phyloP scores from a whole-genome alignment of 2,113 vertebrate species.

The Chunga burmeisteri region DNA sequence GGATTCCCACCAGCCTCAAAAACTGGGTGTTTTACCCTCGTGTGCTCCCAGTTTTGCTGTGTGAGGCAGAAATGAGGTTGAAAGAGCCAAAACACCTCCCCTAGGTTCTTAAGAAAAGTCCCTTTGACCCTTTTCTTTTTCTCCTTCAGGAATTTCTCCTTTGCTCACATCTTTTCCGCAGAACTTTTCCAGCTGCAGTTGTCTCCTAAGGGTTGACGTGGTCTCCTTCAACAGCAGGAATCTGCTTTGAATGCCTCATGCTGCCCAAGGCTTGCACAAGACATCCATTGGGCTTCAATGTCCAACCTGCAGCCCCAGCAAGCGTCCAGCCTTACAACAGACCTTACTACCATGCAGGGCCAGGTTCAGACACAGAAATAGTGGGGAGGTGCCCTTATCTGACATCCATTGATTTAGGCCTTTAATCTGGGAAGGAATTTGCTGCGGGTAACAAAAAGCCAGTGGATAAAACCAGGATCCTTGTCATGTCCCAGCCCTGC shows the following conservation, averaged over 20 bases:
- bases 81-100: not conserved
- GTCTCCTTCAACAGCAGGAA: not conserved
- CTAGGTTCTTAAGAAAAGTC: not conserved
- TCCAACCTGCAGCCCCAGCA: not conserved
- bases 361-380: not conserved
- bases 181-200: not conserved
- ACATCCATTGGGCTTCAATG: rapidly evolving
- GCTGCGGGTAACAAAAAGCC: not conserved
- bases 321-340: not conserved
- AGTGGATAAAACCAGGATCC: not conserved
- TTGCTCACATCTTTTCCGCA: not conserved
- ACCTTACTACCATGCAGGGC: not conserved
- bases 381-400: not conserved
- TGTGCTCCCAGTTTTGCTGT: not conserved
- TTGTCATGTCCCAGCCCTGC: rapidly evolving
- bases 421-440: not conserved
- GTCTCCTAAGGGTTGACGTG: not conserved
- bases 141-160: not conserved
- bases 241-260: rapidly evolving
- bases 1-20: not conserved
- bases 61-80: not conserved
- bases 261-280: not conserved
- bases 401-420: not conserved
- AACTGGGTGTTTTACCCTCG: not conserved
- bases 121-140: not conserved